Conservation (phyloP, 2,888 invertebrate genomes). For the Bellardia bayeri region DNA sequence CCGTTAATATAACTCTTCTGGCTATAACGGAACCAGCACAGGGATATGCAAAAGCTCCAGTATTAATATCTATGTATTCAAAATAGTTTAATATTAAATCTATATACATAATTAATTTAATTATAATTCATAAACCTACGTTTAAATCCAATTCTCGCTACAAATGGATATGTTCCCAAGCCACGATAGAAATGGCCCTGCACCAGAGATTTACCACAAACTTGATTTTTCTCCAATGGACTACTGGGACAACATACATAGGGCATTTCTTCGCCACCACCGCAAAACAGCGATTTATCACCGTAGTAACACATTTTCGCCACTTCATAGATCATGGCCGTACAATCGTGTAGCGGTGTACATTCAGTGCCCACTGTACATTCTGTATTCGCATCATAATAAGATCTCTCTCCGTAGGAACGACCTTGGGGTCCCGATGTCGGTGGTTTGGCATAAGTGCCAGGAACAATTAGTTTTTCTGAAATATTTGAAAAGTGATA, state of each 20-base stretch:
- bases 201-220: constrained; percentile 88
- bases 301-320: constrained; percentile 83
- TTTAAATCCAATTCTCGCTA: constrained; percentile 90
- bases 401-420: constrained; percentile 78
- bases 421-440: constrained; percentile 72
- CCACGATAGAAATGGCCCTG: constrained; percentile 88
- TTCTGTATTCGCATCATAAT: constrained; percentile 78
- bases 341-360: constrained; percentile 83
- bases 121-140: constrained; percentile 85
- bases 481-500: constrained; percentile 14
- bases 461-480: constrained; percentile 74
- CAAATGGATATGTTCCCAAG: constrained; percentile 91
- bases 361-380: constrained; percentile 82
- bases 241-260: constrained; percentile 84
- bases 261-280: constrained; percentile 83
- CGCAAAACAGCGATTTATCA: constrained; percentile 83
- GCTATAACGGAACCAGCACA: constrained; percentile 91
- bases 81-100: constrained; percentile 3
- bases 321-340: constrained; percentile 83
- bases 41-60: constrained; percentile 89
- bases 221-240: constrained; percentile 84
- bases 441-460: constrained; percentile 54
- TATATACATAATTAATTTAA: neutral
- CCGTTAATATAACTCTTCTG: constrained; percentile 88
- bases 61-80: constrained; percentile 86